phyloP scores from a whole-genome alignment of 2,113 vertebrate species.

The Camelus bactrianus region DNA sequence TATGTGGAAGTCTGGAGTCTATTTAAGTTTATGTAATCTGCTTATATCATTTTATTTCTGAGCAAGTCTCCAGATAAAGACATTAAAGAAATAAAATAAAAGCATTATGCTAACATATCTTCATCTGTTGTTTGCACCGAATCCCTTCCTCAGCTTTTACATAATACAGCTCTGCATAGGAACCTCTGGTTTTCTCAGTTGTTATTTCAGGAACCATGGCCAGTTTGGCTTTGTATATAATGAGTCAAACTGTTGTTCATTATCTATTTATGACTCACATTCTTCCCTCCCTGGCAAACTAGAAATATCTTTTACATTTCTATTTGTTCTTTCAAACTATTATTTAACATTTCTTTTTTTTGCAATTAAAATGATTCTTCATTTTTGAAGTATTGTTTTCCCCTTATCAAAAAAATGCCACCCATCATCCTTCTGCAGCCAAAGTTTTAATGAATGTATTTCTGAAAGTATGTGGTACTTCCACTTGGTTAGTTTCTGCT shows the following conservation, averaged over 20 bases:
- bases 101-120: constrained; percentile 45
- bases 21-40: constrained; percentile 55
- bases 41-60: constrained; percentile 61
- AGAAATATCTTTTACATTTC: not conserved
- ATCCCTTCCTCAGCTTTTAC: not conserved
- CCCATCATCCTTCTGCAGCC: not conserved
- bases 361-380: not conserved
- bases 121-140: constrained; percentile 55
- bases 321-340: not conserved
- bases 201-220: constrained; percentile 45
- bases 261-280: constrained; percentile 48
- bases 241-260: constrained; percentile 51
- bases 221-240: constrained; percentile 53
- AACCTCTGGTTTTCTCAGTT: constrained; percentile 51
- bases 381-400: not conserved
- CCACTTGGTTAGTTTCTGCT: not conserved
- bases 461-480: not conserved
- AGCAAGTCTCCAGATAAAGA: constrained; percentile 46
- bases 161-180: constrained; percentile 50
- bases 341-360: not conserved
- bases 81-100: not conserved
- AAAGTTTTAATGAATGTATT: not conserved
- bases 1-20: constrained; percentile 34
- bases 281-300: not conserved
- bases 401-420: not conserved